A percentile compares a stretch with the other conserved stretches of the same genome.
phyloP scores from a whole-genome alignment of 2,113 vertebrate species.

The Piprites chloris region DNA sequence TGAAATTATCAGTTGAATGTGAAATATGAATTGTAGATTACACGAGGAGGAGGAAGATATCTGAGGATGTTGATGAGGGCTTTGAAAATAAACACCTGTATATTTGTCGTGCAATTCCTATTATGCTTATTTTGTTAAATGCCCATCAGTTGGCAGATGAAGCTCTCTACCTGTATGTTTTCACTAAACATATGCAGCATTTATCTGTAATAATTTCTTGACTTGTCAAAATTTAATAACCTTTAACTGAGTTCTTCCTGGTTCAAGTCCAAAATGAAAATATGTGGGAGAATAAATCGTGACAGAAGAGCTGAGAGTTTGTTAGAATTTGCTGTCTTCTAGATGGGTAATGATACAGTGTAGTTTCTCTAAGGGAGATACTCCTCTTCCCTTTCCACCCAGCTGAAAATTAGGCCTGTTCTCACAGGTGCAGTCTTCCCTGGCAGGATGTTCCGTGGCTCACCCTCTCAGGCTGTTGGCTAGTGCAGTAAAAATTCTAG shows the following conservation, averaged over 20 bases:
- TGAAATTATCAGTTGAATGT: slow-evolving; percentile 25
- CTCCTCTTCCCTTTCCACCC: not conserved
- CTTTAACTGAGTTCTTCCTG: not conserved
- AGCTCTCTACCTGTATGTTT: not conserved
- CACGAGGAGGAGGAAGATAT: not conserved
- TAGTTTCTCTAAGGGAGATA: not conserved
- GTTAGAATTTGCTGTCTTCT: not conserved
- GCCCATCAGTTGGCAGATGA: not conserved
- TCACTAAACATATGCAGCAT: not conserved
- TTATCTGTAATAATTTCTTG: not conserved
- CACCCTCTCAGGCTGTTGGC: not conserved
- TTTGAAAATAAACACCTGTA: not conserved
- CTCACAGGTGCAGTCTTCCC: not conserved
- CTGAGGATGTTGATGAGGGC: not conserved
- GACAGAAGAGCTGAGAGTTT: not conserved
- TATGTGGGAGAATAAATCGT: not conserved
- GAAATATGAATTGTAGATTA: not conserved
- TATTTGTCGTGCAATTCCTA: not conserved
- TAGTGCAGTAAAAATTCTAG: not conserved
- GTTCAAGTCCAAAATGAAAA: not conserved
- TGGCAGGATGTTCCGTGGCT: not conserved
- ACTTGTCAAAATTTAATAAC: not conserved
- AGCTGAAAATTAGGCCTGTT: not conserved
- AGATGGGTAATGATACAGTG: not conserved
- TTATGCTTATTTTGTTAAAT: not conserved